Conservation (phyloP, 2,113 vertebrate species). For the Onychostruthus taczanowskii region DNA sequence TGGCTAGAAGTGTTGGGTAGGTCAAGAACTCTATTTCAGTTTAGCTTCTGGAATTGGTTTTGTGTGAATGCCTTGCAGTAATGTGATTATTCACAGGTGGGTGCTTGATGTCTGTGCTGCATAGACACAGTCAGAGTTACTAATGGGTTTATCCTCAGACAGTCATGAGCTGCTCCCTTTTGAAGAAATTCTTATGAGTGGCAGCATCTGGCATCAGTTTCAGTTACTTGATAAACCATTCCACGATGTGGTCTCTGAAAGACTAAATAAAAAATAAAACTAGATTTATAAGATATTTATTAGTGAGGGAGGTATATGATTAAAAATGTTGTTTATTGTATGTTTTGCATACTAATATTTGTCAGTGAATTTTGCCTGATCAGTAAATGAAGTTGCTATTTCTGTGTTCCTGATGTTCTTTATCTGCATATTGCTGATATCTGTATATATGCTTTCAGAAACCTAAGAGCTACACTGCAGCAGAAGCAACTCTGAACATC, state of each 20-base stretch:
- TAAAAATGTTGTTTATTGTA: neutral
- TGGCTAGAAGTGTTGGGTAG: neutral
- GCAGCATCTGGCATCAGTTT: neutral
- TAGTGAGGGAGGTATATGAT: neutral
- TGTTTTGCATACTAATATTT: neutral
- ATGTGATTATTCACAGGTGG: neutral
- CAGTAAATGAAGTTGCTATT: accelerated
- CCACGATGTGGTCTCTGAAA: neutral
- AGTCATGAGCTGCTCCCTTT: neutral
- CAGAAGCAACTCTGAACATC: slow-evolving; percentile 85
- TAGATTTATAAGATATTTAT: neutral
- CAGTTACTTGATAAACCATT: neutral
- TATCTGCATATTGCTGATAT: neutral
- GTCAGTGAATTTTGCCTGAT: neutral
- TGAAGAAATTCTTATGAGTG: neutral
- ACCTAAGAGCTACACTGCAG: slow-evolving; percentile 95
- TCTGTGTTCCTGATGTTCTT: neutral
- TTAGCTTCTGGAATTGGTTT: neutral
- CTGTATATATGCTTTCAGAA: slow-evolving; percentile 75
- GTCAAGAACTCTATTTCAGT: neutral
- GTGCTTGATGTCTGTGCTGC: neutral
- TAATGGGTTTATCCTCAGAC: neutral
- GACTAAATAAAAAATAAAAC: neutral
- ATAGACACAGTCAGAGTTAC: neutral
- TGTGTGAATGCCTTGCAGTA: neutral